phyloP scores from a whole-genome alignment of 2,888 invertebrate species.

The Drosophila kokeensis region DNA sequence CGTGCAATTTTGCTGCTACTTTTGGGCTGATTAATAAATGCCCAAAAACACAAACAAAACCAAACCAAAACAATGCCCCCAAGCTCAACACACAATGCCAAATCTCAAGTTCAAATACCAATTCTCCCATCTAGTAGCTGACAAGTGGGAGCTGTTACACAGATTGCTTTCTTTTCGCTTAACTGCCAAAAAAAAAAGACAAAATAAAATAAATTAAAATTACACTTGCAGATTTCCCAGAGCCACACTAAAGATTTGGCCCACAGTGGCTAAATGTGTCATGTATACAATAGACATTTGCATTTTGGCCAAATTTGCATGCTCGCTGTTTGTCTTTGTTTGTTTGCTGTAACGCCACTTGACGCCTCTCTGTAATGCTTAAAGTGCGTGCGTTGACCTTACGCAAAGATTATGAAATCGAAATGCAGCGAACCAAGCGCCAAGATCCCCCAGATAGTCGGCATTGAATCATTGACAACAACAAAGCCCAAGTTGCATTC shows the following conservation, averaged over 20 bases:
- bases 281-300: constrained; percentile 22
- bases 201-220: neutral
- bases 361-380: constrained; percentile 29
- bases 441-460: neutral
- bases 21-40: constrained; percentile 58
- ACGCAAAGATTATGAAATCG: constrained; percentile 10
- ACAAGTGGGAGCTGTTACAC: neutral
- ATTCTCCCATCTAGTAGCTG: constrained; percentile 14
- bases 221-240: constrained; percentile 16
- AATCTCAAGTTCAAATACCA: constrained; percentile 13
- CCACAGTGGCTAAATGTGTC: constrained; percentile 5
- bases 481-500: neutral
- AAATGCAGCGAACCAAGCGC: neutral
- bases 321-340: constrained; percentile 10
- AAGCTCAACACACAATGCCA: constrained; percentile 11
- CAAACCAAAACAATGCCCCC: constrained; percentile 17
- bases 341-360: constrained; percentile 27
- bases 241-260: neutral
- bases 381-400: constrained; percentile 35
- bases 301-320: constrained; percentile 36
- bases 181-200: neutral
- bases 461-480: constrained; percentile 6
- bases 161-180: constrained; percentile 1
- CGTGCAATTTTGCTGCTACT: constrained; percentile 51
- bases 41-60: constrained; percentile 26